A percentile compares a stretch with the other conserved stretches of the same genome.
Conservation (phyloP, 2,113 vertebrate species). For the Condylura cristata region DNA sequence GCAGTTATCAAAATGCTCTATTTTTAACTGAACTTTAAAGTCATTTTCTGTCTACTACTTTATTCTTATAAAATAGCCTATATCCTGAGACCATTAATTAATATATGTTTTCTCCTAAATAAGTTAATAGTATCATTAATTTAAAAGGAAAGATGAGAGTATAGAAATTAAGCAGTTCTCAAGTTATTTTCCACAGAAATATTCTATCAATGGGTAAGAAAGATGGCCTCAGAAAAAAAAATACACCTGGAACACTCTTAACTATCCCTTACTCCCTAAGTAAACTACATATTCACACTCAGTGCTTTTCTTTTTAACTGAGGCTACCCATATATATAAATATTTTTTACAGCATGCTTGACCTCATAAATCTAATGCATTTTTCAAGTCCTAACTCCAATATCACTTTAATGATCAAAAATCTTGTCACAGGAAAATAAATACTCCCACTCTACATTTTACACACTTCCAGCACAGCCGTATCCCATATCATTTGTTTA, state of each 20-base stretch:
- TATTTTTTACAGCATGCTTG: not conserved
- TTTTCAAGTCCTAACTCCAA: not conserved
- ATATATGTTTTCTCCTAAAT: not conserved
- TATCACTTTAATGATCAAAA: not conserved
- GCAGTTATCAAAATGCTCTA: constrained; percentile 6
- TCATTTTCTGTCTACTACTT: not conserved
- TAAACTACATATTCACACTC: not conserved
- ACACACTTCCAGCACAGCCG: not conserved
- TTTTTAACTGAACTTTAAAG: constrained; percentile 52
- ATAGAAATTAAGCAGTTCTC: not conserved
- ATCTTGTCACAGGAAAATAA: not conserved
- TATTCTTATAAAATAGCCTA: constrained; percentile 36
- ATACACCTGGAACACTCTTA: not conserved
- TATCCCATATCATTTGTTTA: not conserved
- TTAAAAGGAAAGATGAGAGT: not conserved
- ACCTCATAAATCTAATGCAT: not conserved
- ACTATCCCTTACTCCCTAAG: not conserved
- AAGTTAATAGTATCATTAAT: not conserved
- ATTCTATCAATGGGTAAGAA: not conserved
- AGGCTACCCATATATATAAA: not conserved
- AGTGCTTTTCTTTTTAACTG: not conserved
- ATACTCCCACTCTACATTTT: not conserved
- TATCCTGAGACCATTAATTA: constrained; percentile 15
- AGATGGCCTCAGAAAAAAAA: not conserved
- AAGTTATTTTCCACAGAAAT: not conserved